Evolutionary conservation across 2,797 vertebrate species (phyloP).

Genomic region (Setipinna tenuifilis): DNA sequence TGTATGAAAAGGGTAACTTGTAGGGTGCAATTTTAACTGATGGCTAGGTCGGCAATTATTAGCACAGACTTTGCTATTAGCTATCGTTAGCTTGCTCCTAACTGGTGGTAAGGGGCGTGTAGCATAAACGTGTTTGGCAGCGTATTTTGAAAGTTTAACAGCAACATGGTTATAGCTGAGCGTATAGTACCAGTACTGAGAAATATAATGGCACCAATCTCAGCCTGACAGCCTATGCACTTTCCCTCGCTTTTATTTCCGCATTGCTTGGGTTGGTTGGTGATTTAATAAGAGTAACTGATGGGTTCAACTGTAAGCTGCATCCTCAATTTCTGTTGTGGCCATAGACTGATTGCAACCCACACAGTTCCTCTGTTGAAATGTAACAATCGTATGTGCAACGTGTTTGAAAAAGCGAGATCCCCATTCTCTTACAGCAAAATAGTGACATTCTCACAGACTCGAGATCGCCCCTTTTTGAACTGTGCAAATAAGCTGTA

Average conservation of each 20-base stretch:
- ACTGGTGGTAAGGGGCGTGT: slow-evolving; percentile 20
- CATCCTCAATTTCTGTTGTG: too few relatives aligned
- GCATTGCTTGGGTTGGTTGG: slow-evolving; percentile 10
- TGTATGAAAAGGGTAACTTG: not conserved
- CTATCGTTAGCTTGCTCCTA: not conserved
- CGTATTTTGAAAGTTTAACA: slow-evolving; percentile 20
- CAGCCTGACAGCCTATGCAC: not conserved
- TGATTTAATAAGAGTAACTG: not conserved
- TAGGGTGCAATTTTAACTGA: not conserved
- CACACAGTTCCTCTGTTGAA: too few relatives aligned
- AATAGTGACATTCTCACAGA: too few relatives aligned
- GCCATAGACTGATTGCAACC: too few relatives aligned
- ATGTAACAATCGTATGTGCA: too few relatives aligned
- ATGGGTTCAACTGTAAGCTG: not conserved
- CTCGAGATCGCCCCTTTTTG: too few relatives aligned
- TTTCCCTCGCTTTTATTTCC: slow-evolving; percentile 14
- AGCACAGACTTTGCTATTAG: not conserved
- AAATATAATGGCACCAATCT: not conserved
- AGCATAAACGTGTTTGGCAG: not conserved
- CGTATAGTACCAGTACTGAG: not conserved
- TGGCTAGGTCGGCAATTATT: not conserved
- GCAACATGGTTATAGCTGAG: not conserved
- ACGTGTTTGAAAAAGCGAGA: too few relatives aligned
- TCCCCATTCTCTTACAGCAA: too few relatives aligned
- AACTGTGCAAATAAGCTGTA: too few relatives aligned